phyloP scores from a whole-genome alignment of 2,888 invertebrate species.

The Parnassius mnemosyne region DNA sequence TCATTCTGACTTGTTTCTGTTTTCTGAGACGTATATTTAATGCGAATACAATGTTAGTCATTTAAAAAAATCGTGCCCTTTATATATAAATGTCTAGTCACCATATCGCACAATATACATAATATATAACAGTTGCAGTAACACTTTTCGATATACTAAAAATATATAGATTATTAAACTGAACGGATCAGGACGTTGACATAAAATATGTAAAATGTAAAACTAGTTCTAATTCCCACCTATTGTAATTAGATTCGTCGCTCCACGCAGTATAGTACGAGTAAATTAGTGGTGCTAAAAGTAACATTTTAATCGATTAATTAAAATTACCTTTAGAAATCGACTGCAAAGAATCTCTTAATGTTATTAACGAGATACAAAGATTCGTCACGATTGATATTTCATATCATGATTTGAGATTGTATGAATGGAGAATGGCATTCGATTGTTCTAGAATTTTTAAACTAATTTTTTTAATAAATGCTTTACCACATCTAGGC shows the following conservation, averaged over 20 bases:
- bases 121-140: background rate
- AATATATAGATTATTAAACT: background rate
- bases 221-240: slow-evolving; percentile 39
- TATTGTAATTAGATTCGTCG: slow-evolving; percentile 33
- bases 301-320: slow-evolving; percentile 29
- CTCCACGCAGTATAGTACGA: slow-evolving; percentile 26
- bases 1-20: too few relatives aligned
- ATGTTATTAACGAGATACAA: slow-evolving; percentile 8
- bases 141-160: background rate
- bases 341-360: slow-evolving; percentile 29
- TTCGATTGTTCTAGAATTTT: slow-evolving; percentile 25
- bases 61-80: background rate
- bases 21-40: too few relatives aligned
- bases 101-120: slow-evolving; percentile 19
- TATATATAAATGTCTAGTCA: slow-evolving; percentile 18
- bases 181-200: slow-evolving; percentile 6
- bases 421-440: slow-evolving; percentile 10
- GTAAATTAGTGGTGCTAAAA: slow-evolving; percentile 43
- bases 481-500: slow-evolving; percentile 62
- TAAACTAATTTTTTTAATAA: slow-evolving; percentile 37
- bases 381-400: slow-evolving; percentile 11
- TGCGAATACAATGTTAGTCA: background rate
- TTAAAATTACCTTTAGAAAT: background rate
- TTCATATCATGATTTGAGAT: slow-evolving; percentile 11
- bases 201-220: slow-evolving; percentile 19